Base-by-base conservation (phyloP, 2,113 vertebrate genomes). In the Macheiramphus alcinus region DNA sequence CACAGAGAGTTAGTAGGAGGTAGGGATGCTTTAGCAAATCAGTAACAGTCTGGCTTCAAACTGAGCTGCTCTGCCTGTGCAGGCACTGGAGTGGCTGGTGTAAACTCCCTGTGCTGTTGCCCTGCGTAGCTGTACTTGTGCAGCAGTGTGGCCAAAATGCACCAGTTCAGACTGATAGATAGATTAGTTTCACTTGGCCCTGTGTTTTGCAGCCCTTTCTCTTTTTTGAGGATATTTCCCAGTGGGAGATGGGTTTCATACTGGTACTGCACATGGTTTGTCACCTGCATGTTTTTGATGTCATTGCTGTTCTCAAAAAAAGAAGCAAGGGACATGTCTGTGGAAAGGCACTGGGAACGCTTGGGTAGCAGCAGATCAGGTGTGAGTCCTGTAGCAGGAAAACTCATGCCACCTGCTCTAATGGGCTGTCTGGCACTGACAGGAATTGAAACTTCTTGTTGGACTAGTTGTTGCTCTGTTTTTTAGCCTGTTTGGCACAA, bases 261-360 rank as follows among this genome's bases (percentile, higher is more conserved):
- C 42, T 53, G 83, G 10, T 71, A 3, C 47, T 26, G 32, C 83
- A 40, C 12, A 1, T 78, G n/a, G 18, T 48, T 82, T 47, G 47
- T 75, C 45, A 52, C 27, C 17, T 86, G 56, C 1, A 2, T 61
- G 23, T 22, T 74, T 65, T 74, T 81, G 63, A 27, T 15, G 11
- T 22, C 42, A 16, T 29, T 81, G 45, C 20, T 4, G 0, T 70
- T 75, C 56, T 48, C 34, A 21, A 5, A 67, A 65, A 34, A 19
- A 34, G 26, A 45, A 58, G 34, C 0, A 2, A 61, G 34, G 10
- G 50, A 8, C 9, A 7, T 0, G 0, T 34, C 53, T 5, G 13
- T 78, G 34, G 59, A 23, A 29, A 7, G 58, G 10, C 15, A 10
- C 13, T 70, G 71, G 50, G 9, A 22, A 0, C 4, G 2, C 18